Percentiles rank a stretch among this genome's conserved stretches.
Evolutionary conservation across 2,888 invertebrate genomes (phyloP).

Genomic region (Eupithecia subumbrata): DNA sequence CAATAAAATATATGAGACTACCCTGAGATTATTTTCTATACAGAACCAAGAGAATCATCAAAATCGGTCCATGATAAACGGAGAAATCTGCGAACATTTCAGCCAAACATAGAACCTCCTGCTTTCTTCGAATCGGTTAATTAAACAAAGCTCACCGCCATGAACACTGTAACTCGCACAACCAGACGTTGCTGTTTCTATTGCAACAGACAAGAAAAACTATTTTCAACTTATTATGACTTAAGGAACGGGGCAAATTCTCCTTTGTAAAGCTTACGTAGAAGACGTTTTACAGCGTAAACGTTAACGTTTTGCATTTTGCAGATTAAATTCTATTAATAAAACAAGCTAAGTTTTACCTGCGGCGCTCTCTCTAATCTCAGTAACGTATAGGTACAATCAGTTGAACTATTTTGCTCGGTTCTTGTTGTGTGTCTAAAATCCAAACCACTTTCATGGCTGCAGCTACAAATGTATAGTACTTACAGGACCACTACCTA

Average conservation of each 20-base stretch:
- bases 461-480: slow-evolving; percentile 23
- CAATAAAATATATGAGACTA: no score
- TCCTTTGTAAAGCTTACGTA: not conserved
- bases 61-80: no score
- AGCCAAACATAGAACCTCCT: not conserved
- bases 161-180: not conserved
- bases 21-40: not conserved
- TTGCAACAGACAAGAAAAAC: not conserved
- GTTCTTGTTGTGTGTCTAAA: slow-evolving; percentile 24
- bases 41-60: not conserved
- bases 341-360: slow-evolving; percentile 10
- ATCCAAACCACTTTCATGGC: slow-evolving; percentile 32
- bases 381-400: slow-evolving; percentile 14
- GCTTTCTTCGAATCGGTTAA: not conserved
- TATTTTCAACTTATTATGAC: slow-evolving; percentile 1
- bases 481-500: slow-evolving; percentile 20
- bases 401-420: slow-evolving; percentile 21
- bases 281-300: not conserved
- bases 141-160: slow-evolving; percentile 1
- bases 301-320: slow-evolving; percentile 4
- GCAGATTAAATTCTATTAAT: slow-evolving; percentile 8
- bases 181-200: not conserved
- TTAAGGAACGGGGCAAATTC: not conserved
- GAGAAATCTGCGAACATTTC: no score
- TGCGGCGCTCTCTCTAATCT: not conserved